Conservation (phyloP, 2,797 vertebrate species). For the Smutsia gigantea region DNA sequence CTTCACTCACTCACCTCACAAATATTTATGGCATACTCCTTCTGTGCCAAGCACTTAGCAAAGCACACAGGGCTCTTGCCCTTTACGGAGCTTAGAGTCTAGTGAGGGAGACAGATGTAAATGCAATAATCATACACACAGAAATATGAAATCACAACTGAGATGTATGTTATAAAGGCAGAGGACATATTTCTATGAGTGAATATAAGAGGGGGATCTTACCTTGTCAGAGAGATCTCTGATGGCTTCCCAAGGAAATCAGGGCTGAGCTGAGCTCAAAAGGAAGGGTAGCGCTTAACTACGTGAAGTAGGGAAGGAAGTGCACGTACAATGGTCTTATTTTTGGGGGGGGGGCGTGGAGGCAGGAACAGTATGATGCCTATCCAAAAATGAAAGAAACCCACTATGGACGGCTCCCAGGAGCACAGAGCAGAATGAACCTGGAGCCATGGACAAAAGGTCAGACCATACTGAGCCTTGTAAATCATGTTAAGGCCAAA, state of each 20-base stretch:
- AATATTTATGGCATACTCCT: constrained; percentile 63
- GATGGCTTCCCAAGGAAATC: neutral
- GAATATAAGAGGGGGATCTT: neutral
- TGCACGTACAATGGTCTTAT: neutral
- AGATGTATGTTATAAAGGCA: neutral
- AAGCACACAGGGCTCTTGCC: neutral
- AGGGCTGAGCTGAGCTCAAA: neutral
- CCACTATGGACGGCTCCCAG: neutral
- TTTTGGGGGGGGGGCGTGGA: neutral
- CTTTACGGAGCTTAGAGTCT: neutral
- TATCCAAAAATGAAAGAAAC: neutral
- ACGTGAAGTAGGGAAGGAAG: constrained; percentile 18
- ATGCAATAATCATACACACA: neutral
- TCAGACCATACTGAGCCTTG: neutral
- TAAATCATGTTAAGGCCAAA: neutral
- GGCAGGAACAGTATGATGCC: too few species aligned
- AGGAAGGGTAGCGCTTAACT: neutral
- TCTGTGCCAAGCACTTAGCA: neutral
- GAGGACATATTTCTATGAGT: neutral
- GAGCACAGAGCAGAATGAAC: neutral
- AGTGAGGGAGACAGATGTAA: neutral
- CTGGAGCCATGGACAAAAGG: neutral
- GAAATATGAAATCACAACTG: neutral
- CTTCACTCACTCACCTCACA: constrained; percentile 60
- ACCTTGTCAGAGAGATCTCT: neutral